Percentiles rank a stretch among this genome's conserved stretches.
phyloP scores from a whole-genome alignment of 2,797 vertebrate species.

The Hyperoplus immaculatus region DNA sequence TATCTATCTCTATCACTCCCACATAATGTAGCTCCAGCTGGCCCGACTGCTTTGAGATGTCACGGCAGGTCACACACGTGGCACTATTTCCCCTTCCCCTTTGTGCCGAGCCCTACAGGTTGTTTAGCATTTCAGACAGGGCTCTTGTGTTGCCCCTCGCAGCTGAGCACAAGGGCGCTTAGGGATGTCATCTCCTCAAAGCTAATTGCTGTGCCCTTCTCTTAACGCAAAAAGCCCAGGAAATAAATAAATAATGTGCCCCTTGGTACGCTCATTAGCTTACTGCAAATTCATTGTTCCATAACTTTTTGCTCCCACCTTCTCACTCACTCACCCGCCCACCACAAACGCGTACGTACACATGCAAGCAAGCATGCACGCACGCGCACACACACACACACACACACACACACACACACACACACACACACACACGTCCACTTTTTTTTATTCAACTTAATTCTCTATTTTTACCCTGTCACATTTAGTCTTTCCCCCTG shows the following conservation, averaged over 20 bases:
- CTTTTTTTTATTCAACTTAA: conserved; percentile 23
- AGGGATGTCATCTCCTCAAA: conserved; percentile 82
- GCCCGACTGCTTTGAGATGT: conserved; percentile 57
- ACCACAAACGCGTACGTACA: not conserved
- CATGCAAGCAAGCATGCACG: not conserved
- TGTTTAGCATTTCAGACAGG: conserved; percentile 82
- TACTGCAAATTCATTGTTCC: conserved; percentile 72
- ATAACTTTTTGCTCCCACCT: conserved; percentile 47
- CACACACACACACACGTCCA: not conserved
- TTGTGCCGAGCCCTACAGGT: conserved; percentile 63
- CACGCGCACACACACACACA: not conserved
- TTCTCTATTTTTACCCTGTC: conserved; percentile 30
- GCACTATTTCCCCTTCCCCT: conserved; percentile 30
- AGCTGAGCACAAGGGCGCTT: conserved; percentile 71
- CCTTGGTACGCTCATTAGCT: conserved; percentile 85
- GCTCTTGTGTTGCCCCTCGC: conserved; percentile 63
- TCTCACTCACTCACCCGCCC: conserved; percentile 33
- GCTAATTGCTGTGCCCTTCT: conserved; percentile 88
- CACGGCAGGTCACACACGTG: conserved; percentile 50
- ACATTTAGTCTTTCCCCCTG: conserved; percentile 33
- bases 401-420: not conserved
- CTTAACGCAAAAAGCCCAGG: conserved; percentile 84
- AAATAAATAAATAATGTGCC: conserved; percentile 87
- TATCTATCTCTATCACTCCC: conserved; percentile 37
- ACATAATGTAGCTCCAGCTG: conserved; percentile 66